Evolutionary conservation across 2,113 vertebrate species (phyloP).

Genomic region (Neotragus pygmaeus): DNA sequence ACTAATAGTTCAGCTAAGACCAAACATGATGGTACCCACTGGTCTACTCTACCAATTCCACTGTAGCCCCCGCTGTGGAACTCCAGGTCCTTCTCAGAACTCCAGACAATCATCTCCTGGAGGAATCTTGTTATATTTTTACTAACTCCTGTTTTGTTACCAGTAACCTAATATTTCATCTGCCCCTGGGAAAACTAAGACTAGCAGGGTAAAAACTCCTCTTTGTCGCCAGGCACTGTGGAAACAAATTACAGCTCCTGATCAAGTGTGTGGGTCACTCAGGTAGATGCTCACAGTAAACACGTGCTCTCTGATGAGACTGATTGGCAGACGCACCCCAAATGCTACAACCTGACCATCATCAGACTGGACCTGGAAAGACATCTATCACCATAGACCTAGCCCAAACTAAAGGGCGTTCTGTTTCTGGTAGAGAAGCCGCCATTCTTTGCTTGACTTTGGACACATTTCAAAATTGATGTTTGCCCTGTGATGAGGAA

Average conservation of each 20-base stretch:
- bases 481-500: neutral
- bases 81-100: neutral
- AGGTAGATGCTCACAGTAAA: neutral
- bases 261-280: neutral
- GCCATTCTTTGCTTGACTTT: neutral
- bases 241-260: neutral
- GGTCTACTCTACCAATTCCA: neutral
- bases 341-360: neutral
- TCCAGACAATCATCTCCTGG: neutral
- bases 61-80: neutral
- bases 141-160: neutral
- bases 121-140: neutral
- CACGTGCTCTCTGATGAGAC: neutral
- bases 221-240: neutral
- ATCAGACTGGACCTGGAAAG: neutral
- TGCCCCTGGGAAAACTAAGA: neutral
- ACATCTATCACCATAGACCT: neutral
- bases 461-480: neutral
- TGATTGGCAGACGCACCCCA: rapidly evolving
- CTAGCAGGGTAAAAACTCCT: neutral
- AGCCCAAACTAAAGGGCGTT: neutral
- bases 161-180: neutral
- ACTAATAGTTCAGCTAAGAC: neutral
- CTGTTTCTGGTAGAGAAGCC: neutral
- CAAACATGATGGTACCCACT: neutral